phyloP scores from a whole-genome alignment of 30 jellyfish, hydroid and myxozoan species.

The Sanderia malayensis region DNA sequence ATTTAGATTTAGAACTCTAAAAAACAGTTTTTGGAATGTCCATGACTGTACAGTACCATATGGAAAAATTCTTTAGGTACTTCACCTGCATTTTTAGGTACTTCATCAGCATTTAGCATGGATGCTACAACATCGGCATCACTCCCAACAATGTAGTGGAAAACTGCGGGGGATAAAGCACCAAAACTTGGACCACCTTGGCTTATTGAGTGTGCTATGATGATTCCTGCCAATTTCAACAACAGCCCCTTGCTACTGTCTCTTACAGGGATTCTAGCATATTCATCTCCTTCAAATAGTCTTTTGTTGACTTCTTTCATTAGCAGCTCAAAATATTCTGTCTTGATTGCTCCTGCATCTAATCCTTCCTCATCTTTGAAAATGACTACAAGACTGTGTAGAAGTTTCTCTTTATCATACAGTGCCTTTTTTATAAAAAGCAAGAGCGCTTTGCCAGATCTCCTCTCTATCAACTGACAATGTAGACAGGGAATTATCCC shows the following conservation, averaged over 20 bases:
- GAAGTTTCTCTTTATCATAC: no score
- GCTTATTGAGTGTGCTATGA: not conserved
- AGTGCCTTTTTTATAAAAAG: no score
- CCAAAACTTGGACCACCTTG: not conserved
- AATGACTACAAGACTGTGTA: no score
- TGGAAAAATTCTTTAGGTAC: no score
- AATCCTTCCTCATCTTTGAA: no score
- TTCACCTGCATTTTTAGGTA: not conserved
- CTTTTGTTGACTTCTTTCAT: no score
- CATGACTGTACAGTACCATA: not conserved
- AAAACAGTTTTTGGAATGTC: not conserved
- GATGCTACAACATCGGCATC: not conserved
- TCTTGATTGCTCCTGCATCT: no score
- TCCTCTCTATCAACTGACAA: no score
- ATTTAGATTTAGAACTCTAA: not conserved
- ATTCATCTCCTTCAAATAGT: not conserved
- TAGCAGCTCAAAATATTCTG: no score
- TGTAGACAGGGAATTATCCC: no score
- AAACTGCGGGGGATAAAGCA: not conserved
- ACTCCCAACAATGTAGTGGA: not conserved
- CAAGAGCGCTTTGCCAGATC: no score
- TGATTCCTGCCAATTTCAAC: not conserved
- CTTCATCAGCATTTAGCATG: not conserved
- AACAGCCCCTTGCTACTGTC: not conserved
- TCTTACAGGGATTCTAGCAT: not conserved